Base-by-base conservation (phyloP, 2,113 vertebrate species). In the Chionodraco myersi region DNA sequence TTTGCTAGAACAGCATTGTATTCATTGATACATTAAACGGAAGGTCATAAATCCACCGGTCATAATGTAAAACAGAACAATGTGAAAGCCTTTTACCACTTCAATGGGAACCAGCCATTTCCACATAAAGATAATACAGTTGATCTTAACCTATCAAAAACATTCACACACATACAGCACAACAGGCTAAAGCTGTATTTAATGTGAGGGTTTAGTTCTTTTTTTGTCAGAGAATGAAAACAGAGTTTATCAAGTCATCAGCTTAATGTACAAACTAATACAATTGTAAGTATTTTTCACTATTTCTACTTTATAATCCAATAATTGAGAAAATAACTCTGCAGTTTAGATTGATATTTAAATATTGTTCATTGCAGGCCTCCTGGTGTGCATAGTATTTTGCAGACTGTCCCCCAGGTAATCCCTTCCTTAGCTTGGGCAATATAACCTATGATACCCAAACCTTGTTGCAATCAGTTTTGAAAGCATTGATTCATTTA, bases 81-180 rank as follows among this genome's bases (percentile, higher is more conserved):
- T 30, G 62, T 72, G 18, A 75, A 54, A 75, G 44, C 11, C 26
- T 54, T 34, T 70, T 56, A 59, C 7, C 54, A 54, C 69, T 63
- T 76, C 75, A 66, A 79, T 60, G 58, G 66, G 52, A 76, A 72
- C 52, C 16, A 63, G 41, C 15, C 41, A 16, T 54, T 13, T 45
- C 53, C 36, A 45, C 13, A 2, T 11, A 12, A 15, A 56, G 41
- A 84, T 21, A 71, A 51, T 70, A 80, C 30, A 66, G 54, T 66
- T 80, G 36, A 84, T 84, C 53, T 61, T 44, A 84, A 64, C 64
- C 13, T 75, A 86, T 72, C 49, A 82, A 82, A 56, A 56, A 64
- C 77, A 59, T 71, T 67, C 49, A 70, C 68, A 71, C 67, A 62
- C 1, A 1, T 36, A 36, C 6, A 2, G 23, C 52, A 51, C 73